A percentile compares a stretch with the other conserved stretches of the same genome.
Conservation (phyloP, 1,140 invertebrate genomes). For the Phymorhynchus buccinoides region DNA sequence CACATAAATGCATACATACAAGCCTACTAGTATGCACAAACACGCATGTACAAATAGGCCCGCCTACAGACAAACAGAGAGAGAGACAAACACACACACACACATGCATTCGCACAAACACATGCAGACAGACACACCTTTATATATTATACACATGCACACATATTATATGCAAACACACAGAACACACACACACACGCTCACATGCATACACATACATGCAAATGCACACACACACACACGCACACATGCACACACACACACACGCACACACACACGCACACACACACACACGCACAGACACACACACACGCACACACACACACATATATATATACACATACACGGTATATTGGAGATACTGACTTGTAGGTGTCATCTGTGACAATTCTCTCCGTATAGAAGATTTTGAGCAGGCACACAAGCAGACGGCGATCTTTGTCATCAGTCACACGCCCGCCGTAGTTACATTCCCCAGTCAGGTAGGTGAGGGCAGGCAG, state of each 20-base stretch:
- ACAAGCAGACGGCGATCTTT: slow-evolving; percentile 72
- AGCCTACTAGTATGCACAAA: too few species aligned
- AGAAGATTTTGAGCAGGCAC: slow-evolving; percentile 70
- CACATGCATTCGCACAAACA: too few species aligned
- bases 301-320: background rate
- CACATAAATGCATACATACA: too few species aligned
- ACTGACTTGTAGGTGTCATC: slow-evolving; percentile 72
- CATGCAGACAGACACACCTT: too few species aligned
- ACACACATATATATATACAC: too few species aligned
- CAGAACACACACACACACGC: background rate
- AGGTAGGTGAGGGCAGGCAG: slow-evolving; percentile 72
- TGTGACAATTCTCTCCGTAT: slow-evolving; percentile 63
- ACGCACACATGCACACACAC: background rate
- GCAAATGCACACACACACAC: too few species aligned
- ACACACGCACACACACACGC: background rate
- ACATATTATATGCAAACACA: too few species aligned
- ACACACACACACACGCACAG: too few species aligned
- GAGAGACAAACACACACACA: too few species aligned
- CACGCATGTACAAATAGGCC: too few species aligned
- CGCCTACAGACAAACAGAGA: too few species aligned
- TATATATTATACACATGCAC: too few species aligned
- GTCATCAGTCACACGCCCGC: slow-evolving; percentile 76
- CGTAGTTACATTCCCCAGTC: slow-evolving; percentile 96
- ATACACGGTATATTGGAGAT: background rate
- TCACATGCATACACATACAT: background rate